Base-by-base conservation (phyloP, 2,888 invertebrate genomes). In the Drosophila mercatorum region DNA sequence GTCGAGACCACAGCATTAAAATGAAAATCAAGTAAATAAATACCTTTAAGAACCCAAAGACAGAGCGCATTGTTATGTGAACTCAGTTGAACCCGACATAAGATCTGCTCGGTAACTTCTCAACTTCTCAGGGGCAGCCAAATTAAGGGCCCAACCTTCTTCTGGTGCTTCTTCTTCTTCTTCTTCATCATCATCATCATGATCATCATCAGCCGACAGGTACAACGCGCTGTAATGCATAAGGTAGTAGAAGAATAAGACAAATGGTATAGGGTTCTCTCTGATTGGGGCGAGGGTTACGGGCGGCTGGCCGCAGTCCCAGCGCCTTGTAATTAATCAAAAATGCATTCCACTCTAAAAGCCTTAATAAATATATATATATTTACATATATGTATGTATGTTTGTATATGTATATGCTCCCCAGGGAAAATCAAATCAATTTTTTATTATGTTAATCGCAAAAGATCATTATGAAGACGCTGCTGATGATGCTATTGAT, bases 291-390 rank as follows among this genome's bases (percentile, higher is more conserved):
- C 40, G 61, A 70, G 71, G 70, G 79, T 81, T 72, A 65, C 56
- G 73, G 49, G 38, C 68, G 53, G 63, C 49, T 58, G 59, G 38
- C 47, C 63, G 34, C 75, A 60, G 61, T 56, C 46, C 68, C 68
- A 76, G 72, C 63, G 62, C 65, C 77, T 79, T 79, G 61, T 83
- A 83, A 86, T 83, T 83, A 83, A 87, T 83, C 84, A 83, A 80
- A 80, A 80, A 58, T 44, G 44, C 51, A 59, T 26, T 57, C 57
- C 57, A 34, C 57, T 34, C 44, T 44, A 53, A 41, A 22, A 34
- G 36, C 44, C 34, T 22, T 57, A 46, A 44, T 34, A 49, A 58
- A 38, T n/a, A 57, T 12, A 5, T 22, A 11, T 22, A 7, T 52
- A 2, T 52, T 0, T 52, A 12, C 34, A 5, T 17, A 3, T 12